These are phyloP conservation scores for Drosophila kurseongensis DNA, from an alignment of 1,140 invertebrate species.

Conservation along the genomic window DNA sequence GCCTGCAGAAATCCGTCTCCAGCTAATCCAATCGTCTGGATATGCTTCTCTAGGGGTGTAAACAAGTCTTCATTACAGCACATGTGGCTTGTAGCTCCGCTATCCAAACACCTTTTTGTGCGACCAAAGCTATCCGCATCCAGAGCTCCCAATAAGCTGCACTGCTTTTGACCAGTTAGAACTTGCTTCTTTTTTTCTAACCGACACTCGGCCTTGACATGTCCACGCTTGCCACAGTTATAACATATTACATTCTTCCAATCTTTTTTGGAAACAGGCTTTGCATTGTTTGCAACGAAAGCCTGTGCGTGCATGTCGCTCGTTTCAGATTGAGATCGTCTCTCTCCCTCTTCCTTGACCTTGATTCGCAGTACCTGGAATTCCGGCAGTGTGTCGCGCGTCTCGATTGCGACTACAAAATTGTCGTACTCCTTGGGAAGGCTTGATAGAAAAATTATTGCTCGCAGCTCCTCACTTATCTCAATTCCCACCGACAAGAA, in stretches of 20 bases:
- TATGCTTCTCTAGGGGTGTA: too few relatives aligned
- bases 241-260: background rate
- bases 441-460: background rate
- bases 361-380: background rate
- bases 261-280: background rate
- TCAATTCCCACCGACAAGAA: too few relatives aligned
- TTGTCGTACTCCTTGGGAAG: conserved; percentile 1
- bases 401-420: conserved; percentile 5
- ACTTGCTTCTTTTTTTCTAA: background rate
- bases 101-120: background rate
- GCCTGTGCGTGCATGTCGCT: background rate
- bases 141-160: conserved; percentile 2
- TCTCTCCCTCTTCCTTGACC: background rate
- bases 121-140: background rate
- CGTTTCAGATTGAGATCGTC: background rate
- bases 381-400: background rate
- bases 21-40: too few relatives aligned
- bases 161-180: conserved; percentile 6
- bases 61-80: too few relatives aligned
- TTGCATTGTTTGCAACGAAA: conserved; percentile 1
- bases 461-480: too few relatives aligned
- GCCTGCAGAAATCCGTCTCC: too few relatives aligned
- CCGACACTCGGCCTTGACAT: background rate
- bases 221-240: too few relatives aligned
- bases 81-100: too few relatives aligned